Percentiles rank a stretch among this genome's conserved stretches.
Evolutionary conservation across 2,888 invertebrate species (phyloP).

Genomic region (Branchipolynoe longqiensis): DNA sequence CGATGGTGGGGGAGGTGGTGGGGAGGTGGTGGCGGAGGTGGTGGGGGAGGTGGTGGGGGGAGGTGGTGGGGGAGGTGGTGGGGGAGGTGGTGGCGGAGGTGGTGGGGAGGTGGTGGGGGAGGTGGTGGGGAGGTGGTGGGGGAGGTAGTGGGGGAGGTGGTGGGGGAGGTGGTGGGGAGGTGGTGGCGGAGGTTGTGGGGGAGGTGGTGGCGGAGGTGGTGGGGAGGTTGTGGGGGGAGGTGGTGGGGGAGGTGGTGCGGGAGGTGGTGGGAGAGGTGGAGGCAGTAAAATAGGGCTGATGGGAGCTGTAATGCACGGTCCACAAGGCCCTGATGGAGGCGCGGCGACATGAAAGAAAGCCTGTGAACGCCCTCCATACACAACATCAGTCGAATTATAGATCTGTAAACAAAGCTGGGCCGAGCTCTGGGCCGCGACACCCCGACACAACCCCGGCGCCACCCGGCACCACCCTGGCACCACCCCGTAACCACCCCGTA

Average conservation of each 20-base stretch:
- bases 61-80: too few species aligned
- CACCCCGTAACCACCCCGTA: not conserved
- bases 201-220: too few species aligned
- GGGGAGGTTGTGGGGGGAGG: too few species aligned
- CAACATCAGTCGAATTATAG: constrained; percentile 46
- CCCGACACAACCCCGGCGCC: not conserved
- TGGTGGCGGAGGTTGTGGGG: too few species aligned
- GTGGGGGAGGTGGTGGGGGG: too few species aligned
- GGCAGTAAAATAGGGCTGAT: not conserved
- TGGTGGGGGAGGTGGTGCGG: not conserved
- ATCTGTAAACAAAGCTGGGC: constrained; percentile 52
- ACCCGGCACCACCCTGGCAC: not conserved
- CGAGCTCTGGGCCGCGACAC: not conserved
- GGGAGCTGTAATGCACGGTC: not conserved
- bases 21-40: too few species aligned
- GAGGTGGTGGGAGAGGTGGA: not conserved
- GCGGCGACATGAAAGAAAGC: not conserved
- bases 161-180: not conserved
- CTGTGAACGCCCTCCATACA: not conserved
- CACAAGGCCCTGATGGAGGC: not conserved
- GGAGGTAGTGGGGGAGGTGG: too few species aligned
- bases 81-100: too few species aligned
- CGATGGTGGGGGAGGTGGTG: too few species aligned
- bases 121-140: too few species aligned
- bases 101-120: too few species aligned